Conservation (phyloP, 2,797 vertebrate species). For the Brachyrhaphis roseni region DNA sequence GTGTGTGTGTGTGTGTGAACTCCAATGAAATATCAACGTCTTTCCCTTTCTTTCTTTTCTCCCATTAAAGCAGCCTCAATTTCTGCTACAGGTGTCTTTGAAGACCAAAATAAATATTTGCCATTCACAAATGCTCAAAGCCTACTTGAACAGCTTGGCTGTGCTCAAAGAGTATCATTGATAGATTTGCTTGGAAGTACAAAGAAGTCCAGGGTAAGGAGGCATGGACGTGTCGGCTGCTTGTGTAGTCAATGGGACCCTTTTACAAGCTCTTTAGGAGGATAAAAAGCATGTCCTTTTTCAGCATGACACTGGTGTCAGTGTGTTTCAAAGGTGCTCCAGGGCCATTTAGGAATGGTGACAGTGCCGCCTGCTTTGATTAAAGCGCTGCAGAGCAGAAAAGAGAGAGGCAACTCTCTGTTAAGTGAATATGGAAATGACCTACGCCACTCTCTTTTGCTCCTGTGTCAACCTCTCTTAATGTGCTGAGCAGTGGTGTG, state of each 20-base stretch:
- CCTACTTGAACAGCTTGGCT: conserved; percentile 26
- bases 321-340: conserved; percentile 74
- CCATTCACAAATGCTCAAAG: conserved; percentile 8
- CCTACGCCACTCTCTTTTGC: conserved; percentile 50
- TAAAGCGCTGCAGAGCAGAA: conserved; percentile 67
- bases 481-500: conserved; percentile 18
- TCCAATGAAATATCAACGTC: conserved; percentile 16
- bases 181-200: conserved; percentile 54
- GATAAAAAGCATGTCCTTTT: conserved; percentile 74
- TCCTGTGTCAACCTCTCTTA: conserved; percentile 47
- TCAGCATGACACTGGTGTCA: conserved; percentile 66
- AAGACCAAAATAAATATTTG: conserved; percentile 54
- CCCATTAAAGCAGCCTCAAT: conserved; percentile 6
- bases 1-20: conserved; percentile 3
- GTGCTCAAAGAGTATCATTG: conserved; percentile 44
- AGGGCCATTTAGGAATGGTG: conserved; percentile 65
- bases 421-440: conserved; percentile 77
- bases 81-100: conserved; percentile 16
- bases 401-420: conserved; percentile 57
- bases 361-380: conserved; percentile 67
- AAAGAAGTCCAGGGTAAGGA: conserved; percentile 63
- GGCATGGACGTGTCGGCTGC: conserved; percentile 57
- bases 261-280: conserved; percentile 76
- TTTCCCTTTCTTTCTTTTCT: conserved; percentile 16
- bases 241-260: conserved; percentile 75